These are phyloP conservation scores for Drosophila nigromelanica DNA, from an alignment of 1,140 invertebrate species.

Conservation along the genomic window DNA sequence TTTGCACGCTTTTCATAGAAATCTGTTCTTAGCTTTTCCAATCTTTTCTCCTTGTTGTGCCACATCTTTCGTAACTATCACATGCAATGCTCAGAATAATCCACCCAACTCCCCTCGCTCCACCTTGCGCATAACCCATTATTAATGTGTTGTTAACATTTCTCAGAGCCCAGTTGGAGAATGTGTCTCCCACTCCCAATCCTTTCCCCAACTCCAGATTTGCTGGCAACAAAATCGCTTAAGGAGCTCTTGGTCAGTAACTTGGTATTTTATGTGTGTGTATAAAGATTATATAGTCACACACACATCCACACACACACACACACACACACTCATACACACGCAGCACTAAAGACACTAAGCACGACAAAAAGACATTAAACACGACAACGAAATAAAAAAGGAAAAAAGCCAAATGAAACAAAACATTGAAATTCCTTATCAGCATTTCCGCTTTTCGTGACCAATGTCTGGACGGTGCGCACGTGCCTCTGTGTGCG, in stretches of 20 bases:
- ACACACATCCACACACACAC: constrained; percentile 28
- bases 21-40: no score
- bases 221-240: constrained; percentile 17
- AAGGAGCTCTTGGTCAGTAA: constrained; percentile 34
- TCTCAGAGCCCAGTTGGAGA: constrained; percentile 9
- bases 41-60: no score
- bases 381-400: constrained; percentile 83
- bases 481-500: constrained; percentile 23
- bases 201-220: no score
- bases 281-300: constrained; percentile 71
- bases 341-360: constrained; percentile 76
- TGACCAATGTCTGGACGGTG: constrained; percentile 79
- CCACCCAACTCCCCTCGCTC: background rate
- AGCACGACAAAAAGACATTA: constrained; percentile 84
- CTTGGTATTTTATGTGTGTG: constrained; percentile 70
- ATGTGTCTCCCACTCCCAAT: constrained; percentile 1
- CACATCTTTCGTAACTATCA: constrained; percentile 1
- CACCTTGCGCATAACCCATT: constrained; percentile 17
- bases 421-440: constrained; percentile 81
- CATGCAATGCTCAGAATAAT: constrained; percentile 1
- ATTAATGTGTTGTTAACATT: constrained; percentile 16
- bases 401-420: constrained; percentile 29
- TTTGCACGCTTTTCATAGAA: no score
- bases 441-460: constrained; percentile 83
- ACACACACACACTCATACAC: constrained; percentile 15